Evolutionary conservation across 2,888 invertebrate species (phyloP).

Genomic region (Pseudococcus jackbeardsleyi): DNA sequence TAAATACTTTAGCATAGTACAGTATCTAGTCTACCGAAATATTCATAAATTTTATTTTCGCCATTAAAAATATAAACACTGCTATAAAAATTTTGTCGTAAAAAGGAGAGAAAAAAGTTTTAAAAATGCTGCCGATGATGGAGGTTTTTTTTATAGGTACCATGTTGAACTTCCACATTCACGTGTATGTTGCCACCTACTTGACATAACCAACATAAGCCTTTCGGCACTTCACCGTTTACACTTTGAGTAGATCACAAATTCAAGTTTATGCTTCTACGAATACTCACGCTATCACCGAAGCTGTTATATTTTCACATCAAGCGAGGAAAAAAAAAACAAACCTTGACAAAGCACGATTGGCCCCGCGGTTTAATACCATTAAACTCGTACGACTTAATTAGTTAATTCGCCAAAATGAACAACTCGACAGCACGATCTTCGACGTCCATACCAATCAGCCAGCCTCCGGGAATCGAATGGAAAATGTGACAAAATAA

Average conservation of each 20-base stretch:
- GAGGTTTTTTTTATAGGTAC: not conserved
- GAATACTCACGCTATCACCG: not conserved
- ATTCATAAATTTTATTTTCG: constrained; percentile 8
- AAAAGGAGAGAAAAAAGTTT: not conserved
- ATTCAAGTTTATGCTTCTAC: not conserved
- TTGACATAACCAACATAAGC: not conserved
- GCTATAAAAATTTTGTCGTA: constrained; percentile 5
- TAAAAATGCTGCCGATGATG: not conserved
- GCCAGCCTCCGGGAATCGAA: not conserved
- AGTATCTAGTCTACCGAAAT: not conserved
- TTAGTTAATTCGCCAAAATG: constrained; percentile 34
- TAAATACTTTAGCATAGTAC: not conserved
- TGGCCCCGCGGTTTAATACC: not conserved
- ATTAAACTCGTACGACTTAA: constrained; percentile 15
- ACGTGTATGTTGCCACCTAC: not conserved
- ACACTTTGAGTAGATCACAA: not conserved
- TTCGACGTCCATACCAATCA: not conserved
- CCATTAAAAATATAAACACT: not conserved
- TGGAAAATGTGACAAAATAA: constrained; percentile 36
- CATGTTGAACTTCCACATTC: not conserved
- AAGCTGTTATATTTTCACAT: not conserved
- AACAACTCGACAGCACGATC: not conserved
- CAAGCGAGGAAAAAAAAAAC: not conserved
- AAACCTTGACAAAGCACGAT: not conserved
- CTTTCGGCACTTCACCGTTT: not conserved